Conservation (phyloP, 2,797 vertebrate species). For the Muscicapa comitata region DNA sequence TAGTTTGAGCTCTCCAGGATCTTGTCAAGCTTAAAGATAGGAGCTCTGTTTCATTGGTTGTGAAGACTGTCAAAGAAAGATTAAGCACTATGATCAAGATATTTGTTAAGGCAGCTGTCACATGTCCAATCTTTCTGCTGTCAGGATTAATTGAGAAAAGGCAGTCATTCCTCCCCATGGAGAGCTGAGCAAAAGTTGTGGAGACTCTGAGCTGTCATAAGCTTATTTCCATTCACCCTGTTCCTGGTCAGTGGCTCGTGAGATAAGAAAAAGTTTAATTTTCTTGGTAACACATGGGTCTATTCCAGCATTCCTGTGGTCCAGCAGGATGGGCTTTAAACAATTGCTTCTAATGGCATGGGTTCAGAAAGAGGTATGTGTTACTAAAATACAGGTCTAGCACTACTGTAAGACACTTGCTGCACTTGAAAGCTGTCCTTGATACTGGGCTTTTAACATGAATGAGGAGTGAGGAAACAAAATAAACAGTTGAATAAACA, state of each 20-base stretch:
- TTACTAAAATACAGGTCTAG: not conserved
- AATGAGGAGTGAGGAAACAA: not conserved
- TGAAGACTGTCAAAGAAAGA: not conserved
- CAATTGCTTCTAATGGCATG: not conserved
- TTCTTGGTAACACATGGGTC: not conserved
- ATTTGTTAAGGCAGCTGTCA: constrained; percentile 11
- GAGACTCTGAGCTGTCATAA: not conserved
- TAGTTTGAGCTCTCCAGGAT: not conserved
- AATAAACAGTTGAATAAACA: not conserved
- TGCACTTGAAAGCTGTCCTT: not conserved
- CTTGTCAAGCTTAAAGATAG: not conserved
- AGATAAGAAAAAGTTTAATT: not conserved
- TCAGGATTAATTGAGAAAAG: not conserved
- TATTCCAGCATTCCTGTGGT: not conserved
- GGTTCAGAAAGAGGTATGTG: not conserved
- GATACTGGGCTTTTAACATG: not conserved
- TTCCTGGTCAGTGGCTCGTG: not conserved
- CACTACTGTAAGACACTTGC: not conserved
- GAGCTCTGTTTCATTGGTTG: not conserved
- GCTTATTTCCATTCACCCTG: not conserved
- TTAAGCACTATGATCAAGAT: not conserved
- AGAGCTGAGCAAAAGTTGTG: not conserved
- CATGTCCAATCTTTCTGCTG: not conserved
- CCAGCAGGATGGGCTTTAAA: not conserved
- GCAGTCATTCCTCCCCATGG: not conserved